Evolutionary conservation across 2,113 vertebrate species (phyloP).

Genomic region (Camelus dromedarius): DNA sequence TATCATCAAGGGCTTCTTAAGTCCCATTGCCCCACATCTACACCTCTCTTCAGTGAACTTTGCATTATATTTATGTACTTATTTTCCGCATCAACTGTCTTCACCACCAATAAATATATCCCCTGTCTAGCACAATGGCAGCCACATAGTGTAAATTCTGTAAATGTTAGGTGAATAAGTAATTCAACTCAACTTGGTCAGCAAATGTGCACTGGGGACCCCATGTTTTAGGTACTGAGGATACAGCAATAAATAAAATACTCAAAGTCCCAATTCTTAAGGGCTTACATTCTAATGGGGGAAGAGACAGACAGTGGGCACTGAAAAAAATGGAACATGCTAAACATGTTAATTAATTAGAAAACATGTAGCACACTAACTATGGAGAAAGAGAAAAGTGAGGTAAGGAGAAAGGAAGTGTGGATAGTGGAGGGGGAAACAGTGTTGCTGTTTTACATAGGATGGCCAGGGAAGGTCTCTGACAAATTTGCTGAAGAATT

Average conservation of each 20-base stretch:
- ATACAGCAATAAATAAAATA: neutral
- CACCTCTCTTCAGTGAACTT: neutral
- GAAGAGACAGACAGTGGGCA: neutral
- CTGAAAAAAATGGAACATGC: neutral
- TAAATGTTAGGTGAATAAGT: neutral
- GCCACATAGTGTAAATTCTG: neutral
- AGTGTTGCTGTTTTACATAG: neutral
- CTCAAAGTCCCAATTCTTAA: neutral
- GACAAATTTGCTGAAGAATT: neutral
- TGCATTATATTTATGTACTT: neutral
- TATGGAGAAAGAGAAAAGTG: neutral
- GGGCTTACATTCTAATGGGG: neutral
- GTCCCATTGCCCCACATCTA: neutral
- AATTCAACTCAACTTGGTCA: neutral
- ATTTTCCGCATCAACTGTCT: neutral
- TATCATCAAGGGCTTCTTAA: neutral
- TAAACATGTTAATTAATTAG: neutral
- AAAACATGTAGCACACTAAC: neutral
- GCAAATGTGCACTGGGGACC: neutral
- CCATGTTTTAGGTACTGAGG: neutral
- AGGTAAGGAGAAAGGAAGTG: neutral
- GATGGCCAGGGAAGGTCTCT: neutral
- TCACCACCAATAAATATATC: neutral
- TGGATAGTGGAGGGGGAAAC: neutral
- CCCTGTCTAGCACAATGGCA: neutral